Evolutionary conservation across 2,888 invertebrate species (phyloP).

Genomic region (Epinotia demarniana): DNA sequence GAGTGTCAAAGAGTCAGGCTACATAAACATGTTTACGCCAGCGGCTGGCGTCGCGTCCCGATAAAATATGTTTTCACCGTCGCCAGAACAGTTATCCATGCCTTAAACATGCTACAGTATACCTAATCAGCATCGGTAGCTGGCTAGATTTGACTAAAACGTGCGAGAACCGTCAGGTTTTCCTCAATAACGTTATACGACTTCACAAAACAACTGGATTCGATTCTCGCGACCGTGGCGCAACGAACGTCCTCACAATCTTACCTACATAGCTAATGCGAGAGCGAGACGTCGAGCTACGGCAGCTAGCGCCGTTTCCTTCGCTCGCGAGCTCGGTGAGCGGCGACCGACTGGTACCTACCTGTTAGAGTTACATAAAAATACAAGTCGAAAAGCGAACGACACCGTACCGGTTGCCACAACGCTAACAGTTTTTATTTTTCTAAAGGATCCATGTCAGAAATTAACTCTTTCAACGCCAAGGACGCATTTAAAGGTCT

Average conservation of each 20-base stretch:
- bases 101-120: constrained; percentile 6
- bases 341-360: constrained; percentile 32
- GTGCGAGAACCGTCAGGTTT: constrained; percentile 19
- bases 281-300: constrained; percentile 30
- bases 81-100: constrained; percentile 49
- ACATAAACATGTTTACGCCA: constrained; percentile 56
- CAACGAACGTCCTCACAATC: constrained; percentile 33
- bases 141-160: background rate
- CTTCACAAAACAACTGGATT: constrained; percentile 37
- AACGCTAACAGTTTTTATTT: constrained; percentile 61
- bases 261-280: constrained; percentile 21
- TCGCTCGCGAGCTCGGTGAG: constrained; percentile 30
- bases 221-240: constrained; percentile 35
- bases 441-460: constrained; percentile 41
- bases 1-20: constrained; percentile 54
- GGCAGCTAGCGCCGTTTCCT: background rate
- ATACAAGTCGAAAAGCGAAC: constrained; percentile 64
- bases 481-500: background rate
- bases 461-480: background rate
- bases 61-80: constrained; percentile 51
- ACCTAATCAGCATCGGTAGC: background rate
- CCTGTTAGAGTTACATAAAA: constrained; percentile 75
- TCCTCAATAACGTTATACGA: constrained; percentile 38
- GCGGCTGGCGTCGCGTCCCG: constrained; percentile 43
- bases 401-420: constrained; percentile 67